Percentiles rank a stretch among this genome's conserved stretches.
phyloP scores from a whole-genome alignment of 2,113 vertebrate genomes.

The Pedetes capensis region DNA sequence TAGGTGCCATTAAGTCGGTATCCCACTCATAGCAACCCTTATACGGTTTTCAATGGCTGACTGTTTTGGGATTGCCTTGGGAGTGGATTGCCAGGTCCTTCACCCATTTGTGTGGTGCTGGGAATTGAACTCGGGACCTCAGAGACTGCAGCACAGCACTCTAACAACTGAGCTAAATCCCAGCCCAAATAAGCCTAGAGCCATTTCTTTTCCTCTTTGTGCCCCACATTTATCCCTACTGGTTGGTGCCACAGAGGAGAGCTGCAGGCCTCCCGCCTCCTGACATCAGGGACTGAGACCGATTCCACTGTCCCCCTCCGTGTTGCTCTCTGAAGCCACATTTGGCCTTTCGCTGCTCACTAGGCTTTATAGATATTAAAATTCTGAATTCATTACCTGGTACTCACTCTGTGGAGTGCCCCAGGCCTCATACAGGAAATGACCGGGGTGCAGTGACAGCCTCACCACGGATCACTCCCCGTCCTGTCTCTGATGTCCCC shows the following conservation, averaged over 20 bases:
- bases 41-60: too few relatives aligned
- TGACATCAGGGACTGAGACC: constrained; percentile 1
- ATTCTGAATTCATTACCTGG: constrained; percentile 53
- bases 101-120: too few relatives aligned
- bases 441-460: neutral
- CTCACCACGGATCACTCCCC: accelerated
- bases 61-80: too few relatives aligned
- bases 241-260: accelerated
- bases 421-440: constrained; percentile 45
- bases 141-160: too few relatives aligned
- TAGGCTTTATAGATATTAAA: neutral
- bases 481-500: neutral
- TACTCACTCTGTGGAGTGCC: neutral
- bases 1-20: too few relatives aligned
- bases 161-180: too few relatives aligned
- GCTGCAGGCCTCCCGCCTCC: neutral
- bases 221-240: too few relatives aligned
- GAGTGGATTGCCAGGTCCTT: too few relatives aligned
- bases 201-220: too few relatives aligned
- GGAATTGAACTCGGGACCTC: too few relatives aligned
- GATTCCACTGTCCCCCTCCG: neutral
- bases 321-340: neutral
- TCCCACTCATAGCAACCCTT: too few relatives aligned
- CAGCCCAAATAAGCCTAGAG: too few relatives aligned
- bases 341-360: constrained; percentile 15